Conservation (phyloP, 2,797 vertebrate genomes). For the Acridotheres tristis region DNA sequence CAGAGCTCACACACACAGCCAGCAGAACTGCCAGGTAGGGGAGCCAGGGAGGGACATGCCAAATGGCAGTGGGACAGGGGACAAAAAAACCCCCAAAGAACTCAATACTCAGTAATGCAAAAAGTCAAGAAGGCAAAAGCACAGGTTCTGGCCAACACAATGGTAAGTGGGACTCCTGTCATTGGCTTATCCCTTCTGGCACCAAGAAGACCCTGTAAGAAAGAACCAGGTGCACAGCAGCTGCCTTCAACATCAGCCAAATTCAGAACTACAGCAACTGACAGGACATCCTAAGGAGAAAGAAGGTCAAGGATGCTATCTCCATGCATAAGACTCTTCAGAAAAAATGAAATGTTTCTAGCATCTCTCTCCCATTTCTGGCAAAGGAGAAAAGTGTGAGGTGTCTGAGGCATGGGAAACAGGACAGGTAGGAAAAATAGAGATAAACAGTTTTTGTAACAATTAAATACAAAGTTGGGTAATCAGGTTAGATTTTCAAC, state of each 20-base stretch:
- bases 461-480: not conserved
- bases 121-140: not conserved
- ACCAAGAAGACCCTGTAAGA: not conserved
- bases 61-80: not conserved
- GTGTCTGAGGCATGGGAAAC: not conserved
- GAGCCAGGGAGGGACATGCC: not conserved
- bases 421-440: not conserved
- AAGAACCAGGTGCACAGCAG: not conserved
- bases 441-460: not conserved
- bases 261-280: not conserved
- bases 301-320: not conserved
- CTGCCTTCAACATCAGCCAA: not conserved
- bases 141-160: not conserved
- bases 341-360: not conserved
- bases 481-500: not conserved
- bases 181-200: not conserved
- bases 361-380: not conserved
- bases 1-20: rapidly evolving
- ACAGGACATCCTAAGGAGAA: not conserved
- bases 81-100: not conserved
- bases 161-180: not conserved
- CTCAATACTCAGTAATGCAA: not conserved
- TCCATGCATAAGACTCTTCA: not conserved
- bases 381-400: not conserved
- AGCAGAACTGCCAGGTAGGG: not conserved